Percentiles rank a stretch among this genome's conserved stretches.
These are phyloP conservation scores for Andrena minutula DNA, from an alignment of 2,888 invertebrate species.

Conservation along the genomic window DNA sequence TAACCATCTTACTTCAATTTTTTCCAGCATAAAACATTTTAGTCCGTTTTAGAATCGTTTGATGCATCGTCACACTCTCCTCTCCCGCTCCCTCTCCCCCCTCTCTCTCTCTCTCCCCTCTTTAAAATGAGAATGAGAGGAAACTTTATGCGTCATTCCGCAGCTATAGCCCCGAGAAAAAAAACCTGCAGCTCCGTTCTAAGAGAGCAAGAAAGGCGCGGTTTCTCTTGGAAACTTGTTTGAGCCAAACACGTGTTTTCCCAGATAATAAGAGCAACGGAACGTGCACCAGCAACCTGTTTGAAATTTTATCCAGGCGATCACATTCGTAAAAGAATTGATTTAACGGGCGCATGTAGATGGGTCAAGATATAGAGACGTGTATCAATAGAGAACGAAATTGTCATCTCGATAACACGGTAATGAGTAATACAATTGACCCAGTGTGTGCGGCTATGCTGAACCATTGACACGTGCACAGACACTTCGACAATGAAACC, in stretches of 20 bases:
- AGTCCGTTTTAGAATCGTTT: no score
- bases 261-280: not conserved
- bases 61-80: no score
- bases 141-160: slow-evolving; percentile 18
- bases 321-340: not conserved
- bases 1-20: not conserved
- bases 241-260: not conserved
- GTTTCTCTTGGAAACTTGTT: not conserved
- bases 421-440: slow-evolving; percentile 38
- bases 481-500: slow-evolving; percentile 61
- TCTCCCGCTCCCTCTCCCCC: no score
- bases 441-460: slow-evolving; percentile 25
- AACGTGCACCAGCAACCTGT: no score
- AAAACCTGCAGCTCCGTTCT: not conserved
- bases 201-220: not conserved
- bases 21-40: no score
- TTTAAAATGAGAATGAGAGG: slow-evolving; percentile 1
- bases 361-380: not conserved
- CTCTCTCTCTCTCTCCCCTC: no score
- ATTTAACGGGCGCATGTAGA: not conserved
- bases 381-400: slow-evolving; percentile 22
- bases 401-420: slow-evolving; percentile 16
- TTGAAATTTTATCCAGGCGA: no score
- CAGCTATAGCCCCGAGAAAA: not conserved
- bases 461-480: slow-evolving; percentile 40